phyloP scores from a whole-genome alignment of 2,113 vertebrate genomes.

The Fregata magnificens region DNA sequence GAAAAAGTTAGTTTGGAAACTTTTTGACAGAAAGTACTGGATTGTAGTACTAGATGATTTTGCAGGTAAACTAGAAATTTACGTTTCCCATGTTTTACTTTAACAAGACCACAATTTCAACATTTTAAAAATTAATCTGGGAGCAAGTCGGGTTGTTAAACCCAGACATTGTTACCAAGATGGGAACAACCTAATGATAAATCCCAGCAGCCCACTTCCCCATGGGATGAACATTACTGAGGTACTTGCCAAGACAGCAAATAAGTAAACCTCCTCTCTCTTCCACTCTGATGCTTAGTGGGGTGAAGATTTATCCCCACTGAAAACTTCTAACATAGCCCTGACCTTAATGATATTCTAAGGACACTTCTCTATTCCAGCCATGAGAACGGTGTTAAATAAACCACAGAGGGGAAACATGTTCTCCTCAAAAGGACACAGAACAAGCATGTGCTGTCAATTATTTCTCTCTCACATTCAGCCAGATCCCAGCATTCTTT shows the following conservation, averaged over 20 bases:
- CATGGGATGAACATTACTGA: neutral
- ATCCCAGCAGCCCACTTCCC: neutral
- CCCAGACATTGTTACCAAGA: neutral
- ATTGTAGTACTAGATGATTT: too few relatives aligned
- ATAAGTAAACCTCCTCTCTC: neutral
- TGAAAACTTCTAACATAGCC: neutral
- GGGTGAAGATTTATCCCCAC: neutral
- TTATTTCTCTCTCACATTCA: neutral
- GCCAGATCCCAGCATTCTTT: neutral
- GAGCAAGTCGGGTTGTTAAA: neutral
- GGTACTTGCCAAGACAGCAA: neutral
- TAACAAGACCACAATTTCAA: neutral
- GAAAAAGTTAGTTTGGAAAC: neutral
- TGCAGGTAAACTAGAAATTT: neutral
- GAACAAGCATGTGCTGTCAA: neutral
- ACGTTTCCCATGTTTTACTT: neutral
- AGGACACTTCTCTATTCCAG: neutral
- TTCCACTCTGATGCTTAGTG: neutral
- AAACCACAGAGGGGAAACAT: neutral
- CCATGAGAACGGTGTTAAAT: neutral
- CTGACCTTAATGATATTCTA: neutral
- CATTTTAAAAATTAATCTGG: neutral
- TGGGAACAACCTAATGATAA: neutral
- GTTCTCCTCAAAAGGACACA: neutral
- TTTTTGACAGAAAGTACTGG: neutral